Percentiles rank a stretch among this genome's conserved stretches.
phyloP scores from a whole-genome alignment of 1,140 invertebrate species.

The Drosophila orosa region DNA sequence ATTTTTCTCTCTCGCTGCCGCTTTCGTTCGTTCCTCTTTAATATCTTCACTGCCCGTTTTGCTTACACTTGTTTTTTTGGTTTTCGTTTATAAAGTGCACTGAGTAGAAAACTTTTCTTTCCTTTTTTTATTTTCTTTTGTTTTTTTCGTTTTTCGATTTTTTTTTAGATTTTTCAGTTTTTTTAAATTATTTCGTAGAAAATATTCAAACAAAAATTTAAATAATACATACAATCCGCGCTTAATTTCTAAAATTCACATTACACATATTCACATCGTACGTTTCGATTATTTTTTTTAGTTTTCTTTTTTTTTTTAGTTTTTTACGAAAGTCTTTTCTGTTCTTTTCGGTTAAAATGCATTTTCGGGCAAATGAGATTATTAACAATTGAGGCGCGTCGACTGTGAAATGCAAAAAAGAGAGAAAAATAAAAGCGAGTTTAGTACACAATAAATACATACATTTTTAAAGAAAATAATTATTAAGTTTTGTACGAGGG shows the following conservation, averaged over 20 bases:
- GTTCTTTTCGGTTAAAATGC: constrained; percentile 48
- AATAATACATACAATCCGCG: constrained; percentile 75
- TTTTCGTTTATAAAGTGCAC: constrained; percentile 35
- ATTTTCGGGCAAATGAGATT: constrained; percentile 55
- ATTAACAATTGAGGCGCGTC: constrained; percentile 49
- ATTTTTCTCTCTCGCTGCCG: constrained; percentile 71
- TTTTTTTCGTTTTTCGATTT: constrained; percentile 37
- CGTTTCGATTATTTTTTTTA: constrained; percentile 28
- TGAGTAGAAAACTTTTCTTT: constrained; percentile 6
- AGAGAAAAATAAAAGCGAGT: constrained; percentile 23
- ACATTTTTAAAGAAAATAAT: background rate
- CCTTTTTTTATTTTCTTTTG: constrained; percentile 19
- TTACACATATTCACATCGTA: constrained; percentile 70
- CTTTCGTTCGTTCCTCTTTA: constrained; percentile 21
- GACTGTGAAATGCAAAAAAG: constrained; percentile 44
- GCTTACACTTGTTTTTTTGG: constrained; percentile 32
- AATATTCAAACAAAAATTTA: constrained; percentile 69
- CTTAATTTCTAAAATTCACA: constrained; percentile 73
- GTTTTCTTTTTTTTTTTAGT: constrained; percentile 19
- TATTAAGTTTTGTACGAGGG: background rate
- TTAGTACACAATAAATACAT: constrained; percentile 30
- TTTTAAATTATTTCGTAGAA: constrained; percentile 29
- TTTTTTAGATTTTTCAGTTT: constrained; percentile 24
- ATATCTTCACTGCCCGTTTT: constrained; percentile 33
- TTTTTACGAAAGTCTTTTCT: constrained; percentile 42